Evolutionary conservation across 2,797 vertebrate genomes (phyloP).

Genomic region (Pelobates cultripes): DNA sequence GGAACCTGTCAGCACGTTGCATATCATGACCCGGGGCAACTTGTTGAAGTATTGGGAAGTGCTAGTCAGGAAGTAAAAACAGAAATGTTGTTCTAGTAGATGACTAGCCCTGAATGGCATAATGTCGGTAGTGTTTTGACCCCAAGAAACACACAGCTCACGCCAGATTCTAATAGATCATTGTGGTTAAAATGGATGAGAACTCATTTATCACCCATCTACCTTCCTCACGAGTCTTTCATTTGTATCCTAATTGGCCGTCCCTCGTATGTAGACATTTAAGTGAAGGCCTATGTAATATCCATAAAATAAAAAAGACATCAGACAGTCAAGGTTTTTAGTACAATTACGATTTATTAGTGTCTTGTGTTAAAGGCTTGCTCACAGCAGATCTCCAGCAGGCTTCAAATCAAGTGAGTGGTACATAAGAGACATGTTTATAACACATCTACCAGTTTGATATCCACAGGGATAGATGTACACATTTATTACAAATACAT

Average conservation of each 20-base stretch:
- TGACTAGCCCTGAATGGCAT: constrained; percentile 5
- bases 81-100: constrained; percentile 21
- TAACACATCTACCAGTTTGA: neutral
- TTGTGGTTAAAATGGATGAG: constrained; percentile 7
- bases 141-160: constrained; percentile 16
- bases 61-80: constrained; percentile 40
- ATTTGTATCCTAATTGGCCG: constrained; percentile 11
- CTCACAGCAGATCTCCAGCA: constrained; percentile 17
- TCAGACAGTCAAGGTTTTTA: constrained; percentile 15
- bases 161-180: constrained; percentile 6
- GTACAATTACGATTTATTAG: constrained; percentile 17
- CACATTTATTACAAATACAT: constrained; percentile 15
- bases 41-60: constrained; percentile 45
- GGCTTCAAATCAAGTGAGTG: constrained; percentile 24
- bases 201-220: neutral
- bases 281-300: constrained; percentile 7
- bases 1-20: constrained; percentile 32
- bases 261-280: neutral
- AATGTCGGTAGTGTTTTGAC: constrained; percentile 13
- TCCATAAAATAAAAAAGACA: constrained; percentile 19
- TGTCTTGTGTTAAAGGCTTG: neutral
- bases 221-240: constrained; percentile 9
- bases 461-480: constrained; percentile 15
- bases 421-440: constrained; percentile 18
- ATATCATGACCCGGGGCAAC: constrained; percentile 32